phyloP scores from a whole-genome alignment of 2,888 invertebrate genomes.

The Aphodius sticticus region DNA sequence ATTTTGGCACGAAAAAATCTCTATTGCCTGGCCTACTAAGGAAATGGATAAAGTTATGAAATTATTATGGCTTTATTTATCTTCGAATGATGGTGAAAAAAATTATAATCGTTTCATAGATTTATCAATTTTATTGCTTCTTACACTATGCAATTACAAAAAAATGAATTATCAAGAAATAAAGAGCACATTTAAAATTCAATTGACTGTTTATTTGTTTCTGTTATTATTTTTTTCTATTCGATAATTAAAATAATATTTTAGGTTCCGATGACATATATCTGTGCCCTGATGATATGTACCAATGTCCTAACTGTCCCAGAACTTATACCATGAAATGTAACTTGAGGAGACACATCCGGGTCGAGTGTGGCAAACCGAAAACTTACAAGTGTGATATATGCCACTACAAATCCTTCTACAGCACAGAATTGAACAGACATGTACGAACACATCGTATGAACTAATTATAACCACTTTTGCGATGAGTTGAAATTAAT shows the following conservation, averaged over 20 bases:
- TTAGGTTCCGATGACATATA: slow-evolving; percentile 7
- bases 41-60: not conserved
- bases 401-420: slow-evolving; percentile 19
- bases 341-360: slow-evolving; percentile 26
- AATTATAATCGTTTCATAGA: no score
- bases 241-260: not conserved
- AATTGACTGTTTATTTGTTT: not conserved
- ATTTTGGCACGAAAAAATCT: no score
- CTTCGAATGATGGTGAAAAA: no score
- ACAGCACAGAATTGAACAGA: slow-evolving; percentile 26
- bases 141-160: no score
- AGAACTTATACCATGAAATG: slow-evolving; percentile 14
- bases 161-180: no score
- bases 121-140: no score
- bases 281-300: not conserved
- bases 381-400: slow-evolving; percentile 6
- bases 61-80: not conserved
- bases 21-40: no score
- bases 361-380: slow-evolving; percentile 30
- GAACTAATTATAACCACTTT: slow-evolving; percentile 1
- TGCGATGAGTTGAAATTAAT: no score
- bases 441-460: slow-evolving; percentile 7
- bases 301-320: slow-evolving; percentile 20
- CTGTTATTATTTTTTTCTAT: not conserved
- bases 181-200: no score